phyloP scores from a whole-genome alignment of 2,888 invertebrate genomes.

The Agrochola litura region DNA sequence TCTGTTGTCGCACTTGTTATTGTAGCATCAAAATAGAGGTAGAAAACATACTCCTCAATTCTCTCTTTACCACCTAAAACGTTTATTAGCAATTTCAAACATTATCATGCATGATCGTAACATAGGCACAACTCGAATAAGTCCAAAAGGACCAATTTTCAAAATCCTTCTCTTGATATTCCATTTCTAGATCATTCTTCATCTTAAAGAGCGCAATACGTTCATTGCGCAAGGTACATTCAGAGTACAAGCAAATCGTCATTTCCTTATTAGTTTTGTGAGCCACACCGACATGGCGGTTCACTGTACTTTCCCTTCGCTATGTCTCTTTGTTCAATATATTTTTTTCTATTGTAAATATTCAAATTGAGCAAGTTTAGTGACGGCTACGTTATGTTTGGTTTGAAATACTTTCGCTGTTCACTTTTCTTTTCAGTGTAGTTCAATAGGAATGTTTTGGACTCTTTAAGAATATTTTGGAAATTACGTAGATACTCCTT shows the following conservation, averaged over 20 bases:
- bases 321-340: constrained; percentile 49
- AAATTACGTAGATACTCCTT: too few species aligned
- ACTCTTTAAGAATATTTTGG: background rate
- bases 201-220: constrained; percentile 37
- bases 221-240: constrained; percentile 59
- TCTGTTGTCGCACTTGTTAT: background rate
- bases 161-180: background rate
- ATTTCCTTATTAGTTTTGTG: constrained; percentile 69
- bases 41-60: background rate
- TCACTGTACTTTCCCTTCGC: constrained; percentile 65
- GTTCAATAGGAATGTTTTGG: constrained; percentile 16
- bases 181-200: constrained; percentile 28
- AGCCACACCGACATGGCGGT: constrained; percentile 45
- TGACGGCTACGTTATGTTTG: constrained; percentile 37
- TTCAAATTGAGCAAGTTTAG: constrained; percentile 44
- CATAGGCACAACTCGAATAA: background rate
- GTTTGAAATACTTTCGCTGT: constrained; percentile 46
- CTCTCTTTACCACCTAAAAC: background rate
- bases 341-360: constrained; percentile 57
- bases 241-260: constrained; percentile 60
- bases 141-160: background rate
- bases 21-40: background rate
- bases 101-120: background rate
- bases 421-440: constrained; percentile 38
- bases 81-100: background rate